These are phyloP conservation scores for Orthochromis indermauri DNA, from an alignment of 2,113 vertebrate genomes.

Conservation along the genomic window DNA sequence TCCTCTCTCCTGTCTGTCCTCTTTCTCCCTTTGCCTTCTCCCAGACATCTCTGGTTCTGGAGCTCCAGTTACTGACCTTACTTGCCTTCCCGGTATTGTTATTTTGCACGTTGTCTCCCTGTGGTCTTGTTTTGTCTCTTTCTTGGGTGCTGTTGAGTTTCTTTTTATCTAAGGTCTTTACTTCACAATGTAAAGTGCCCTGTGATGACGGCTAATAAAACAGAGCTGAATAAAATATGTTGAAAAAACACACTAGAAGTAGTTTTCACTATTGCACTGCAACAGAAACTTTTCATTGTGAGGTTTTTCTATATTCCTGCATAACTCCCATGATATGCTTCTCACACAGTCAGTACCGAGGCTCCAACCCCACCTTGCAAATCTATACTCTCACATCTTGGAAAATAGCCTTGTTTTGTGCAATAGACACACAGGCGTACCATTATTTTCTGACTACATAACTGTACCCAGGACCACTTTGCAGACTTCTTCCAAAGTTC, in stretches of 20 bases:
- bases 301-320: neutral
- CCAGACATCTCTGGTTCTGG: neutral
- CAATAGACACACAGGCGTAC: neutral
- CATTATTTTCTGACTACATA: neutral
- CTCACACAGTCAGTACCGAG: neutral
- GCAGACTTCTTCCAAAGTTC: neutral
- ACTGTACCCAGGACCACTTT: neutral
- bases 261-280: neutral
- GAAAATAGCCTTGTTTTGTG: neutral
- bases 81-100: neutral
- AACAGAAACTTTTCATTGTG: neutral
- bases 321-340: neutral
- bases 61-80: neutral
- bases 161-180: neutral
- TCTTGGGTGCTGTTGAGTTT: neutral
- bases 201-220: neutral
- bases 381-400: neutral
- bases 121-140: neutral
- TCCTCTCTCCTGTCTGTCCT: neutral
- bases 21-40: neutral
- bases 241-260: neutral
- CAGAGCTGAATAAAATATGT: neutral
- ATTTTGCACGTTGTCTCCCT: neutral
- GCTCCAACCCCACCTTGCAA: neutral
- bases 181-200: neutral